A percentile compares a stretch with the other conserved stretches of the same genome.
Evolutionary conservation across 2,888 invertebrate species (phyloP).

Genomic region (Elmis aenea): DNA sequence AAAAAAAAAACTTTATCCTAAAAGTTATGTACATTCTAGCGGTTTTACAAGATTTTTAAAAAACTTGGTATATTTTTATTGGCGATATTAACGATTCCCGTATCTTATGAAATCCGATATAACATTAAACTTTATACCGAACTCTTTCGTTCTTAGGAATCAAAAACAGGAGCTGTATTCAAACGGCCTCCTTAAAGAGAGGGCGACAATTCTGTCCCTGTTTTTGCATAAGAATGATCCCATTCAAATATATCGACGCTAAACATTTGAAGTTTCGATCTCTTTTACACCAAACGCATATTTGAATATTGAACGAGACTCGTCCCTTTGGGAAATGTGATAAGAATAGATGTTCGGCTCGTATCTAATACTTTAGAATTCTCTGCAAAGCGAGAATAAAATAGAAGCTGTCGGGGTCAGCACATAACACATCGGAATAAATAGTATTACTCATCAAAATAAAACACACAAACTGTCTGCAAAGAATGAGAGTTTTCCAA

Average conservation of each 20-base stretch:
- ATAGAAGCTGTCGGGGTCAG: no score
- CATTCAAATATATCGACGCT: conserved; percentile 38
- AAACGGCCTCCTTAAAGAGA: conserved; percentile 37
- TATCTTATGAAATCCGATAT: conserved; percentile 31
- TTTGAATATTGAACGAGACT: conserved; percentile 34
- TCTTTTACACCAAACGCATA: conserved; percentile 34
- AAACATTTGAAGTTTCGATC: conserved; percentile 39
- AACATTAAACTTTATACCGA: conserved; percentile 32
- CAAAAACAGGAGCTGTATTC: conserved; percentile 36
- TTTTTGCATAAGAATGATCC: conserved; percentile 42
- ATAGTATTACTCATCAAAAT: no score
- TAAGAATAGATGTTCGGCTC: conserved; percentile 4
- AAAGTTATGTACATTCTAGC: no score
- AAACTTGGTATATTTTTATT: conserved; percentile 1
- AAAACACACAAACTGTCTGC: no score
- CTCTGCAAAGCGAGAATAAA: no score
- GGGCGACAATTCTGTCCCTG: conserved; percentile 36
- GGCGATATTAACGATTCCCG: conserved; percentile 13
- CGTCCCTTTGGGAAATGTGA: conserved; percentile 8
- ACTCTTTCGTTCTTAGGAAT: conserved; percentile 31
- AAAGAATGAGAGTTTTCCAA: no score
- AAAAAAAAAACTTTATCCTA: no score
- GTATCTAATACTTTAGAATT: no score
- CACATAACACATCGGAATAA: no score
- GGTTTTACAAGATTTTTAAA: no score